Conservation (phyloP, 1,140 invertebrate genomes). For the Aphelenchoides fujianensis region DNA sequence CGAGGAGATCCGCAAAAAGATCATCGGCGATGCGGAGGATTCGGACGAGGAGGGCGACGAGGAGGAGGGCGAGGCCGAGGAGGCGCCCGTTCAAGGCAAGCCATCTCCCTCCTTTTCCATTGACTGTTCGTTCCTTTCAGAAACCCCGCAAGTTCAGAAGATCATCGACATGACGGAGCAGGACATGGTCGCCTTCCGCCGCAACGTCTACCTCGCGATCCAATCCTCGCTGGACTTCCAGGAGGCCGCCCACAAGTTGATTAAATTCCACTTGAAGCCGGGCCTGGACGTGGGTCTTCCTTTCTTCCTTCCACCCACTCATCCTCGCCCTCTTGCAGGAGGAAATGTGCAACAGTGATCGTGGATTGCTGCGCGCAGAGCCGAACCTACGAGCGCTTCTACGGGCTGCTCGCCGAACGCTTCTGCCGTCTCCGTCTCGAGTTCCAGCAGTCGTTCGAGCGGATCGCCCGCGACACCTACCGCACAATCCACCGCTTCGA, state of each 20-base stretch:
- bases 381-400: conserved; percentile 97
- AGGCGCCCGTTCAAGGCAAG: conserved; percentile 40
- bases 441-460: conserved; percentile 86
- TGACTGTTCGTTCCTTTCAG: background rate
- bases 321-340: conserved; percentile 63
- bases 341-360: conserved; percentile 97
- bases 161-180: conserved; percentile 97
- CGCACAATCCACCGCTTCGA: conserved; percentile 84
- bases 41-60: conserved; percentile 66
- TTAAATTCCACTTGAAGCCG: conserved; percentile 93
- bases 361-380: conserved; percentile 97
- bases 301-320: background rate
- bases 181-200: conserved; percentile 83
- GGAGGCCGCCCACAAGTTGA: conserved; percentile 95
- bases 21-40: conserved; percentile 64
- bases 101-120: background rate
- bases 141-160: conserved; percentile 42
- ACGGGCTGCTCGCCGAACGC: conserved; percentile 82
- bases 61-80: conserved; percentile 69
- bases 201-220: conserved; percentile 95
- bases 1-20: conserved; percentile 81
- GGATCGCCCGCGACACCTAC: conserved; percentile 92
- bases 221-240: conserved; percentile 97
- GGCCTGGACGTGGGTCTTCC: conserved; percentile 64
- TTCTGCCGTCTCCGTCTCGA: conserved; percentile 87